phyloP scores from a whole-genome alignment of 2,888 invertebrate species.

The Unio pictorum region DNA sequence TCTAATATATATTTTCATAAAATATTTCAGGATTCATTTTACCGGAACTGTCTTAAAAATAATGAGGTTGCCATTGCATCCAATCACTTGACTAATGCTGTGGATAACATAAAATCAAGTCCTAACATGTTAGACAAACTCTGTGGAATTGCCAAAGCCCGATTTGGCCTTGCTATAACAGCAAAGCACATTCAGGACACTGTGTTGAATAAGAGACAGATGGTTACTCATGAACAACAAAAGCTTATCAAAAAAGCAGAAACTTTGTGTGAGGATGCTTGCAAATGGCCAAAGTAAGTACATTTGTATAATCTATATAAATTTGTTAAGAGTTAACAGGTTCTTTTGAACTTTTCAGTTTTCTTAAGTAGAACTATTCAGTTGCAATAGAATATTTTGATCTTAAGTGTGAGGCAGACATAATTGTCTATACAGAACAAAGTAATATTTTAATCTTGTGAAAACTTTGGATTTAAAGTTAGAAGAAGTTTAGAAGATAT shows the following conservation, averaged over 20 bases:
- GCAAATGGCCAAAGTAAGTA: constrained; percentile 40
- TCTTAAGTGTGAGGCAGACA: too few relatives aligned
- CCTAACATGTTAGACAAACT: constrained; percentile 28
- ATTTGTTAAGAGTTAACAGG: too few relatives aligned
- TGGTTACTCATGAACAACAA: constrained; percentile 9
- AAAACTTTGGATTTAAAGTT: too few relatives aligned
- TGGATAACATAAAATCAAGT: constrained; percentile 12
- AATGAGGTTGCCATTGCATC: constrained; percentile 22
- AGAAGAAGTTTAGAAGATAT: too few relatives aligned
- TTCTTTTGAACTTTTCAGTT: too few relatives aligned
- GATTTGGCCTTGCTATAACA: constrained; percentile 42
- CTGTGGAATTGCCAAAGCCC: constrained; percentile 35
- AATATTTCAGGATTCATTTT: constrained; percentile 21
- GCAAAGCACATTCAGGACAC: constrained; percentile 37
- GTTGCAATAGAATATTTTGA: too few relatives aligned
- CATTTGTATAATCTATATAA: too few relatives aligned
- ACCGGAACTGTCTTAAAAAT: constrained; percentile 15
- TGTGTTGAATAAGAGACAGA: constrained; percentile 14
- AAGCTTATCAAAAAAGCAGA: constrained; percentile 35
- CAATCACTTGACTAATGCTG: constrained; percentile 17
- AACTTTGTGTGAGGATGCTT: constrained; percentile 30
- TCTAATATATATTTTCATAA: too few relatives aligned
- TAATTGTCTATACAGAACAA: too few relatives aligned
- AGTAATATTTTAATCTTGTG: too few relatives aligned
- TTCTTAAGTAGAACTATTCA: too few relatives aligned